Conservation (phyloP, 2,888 invertebrate genomes). For the Empis livida region DNA sequence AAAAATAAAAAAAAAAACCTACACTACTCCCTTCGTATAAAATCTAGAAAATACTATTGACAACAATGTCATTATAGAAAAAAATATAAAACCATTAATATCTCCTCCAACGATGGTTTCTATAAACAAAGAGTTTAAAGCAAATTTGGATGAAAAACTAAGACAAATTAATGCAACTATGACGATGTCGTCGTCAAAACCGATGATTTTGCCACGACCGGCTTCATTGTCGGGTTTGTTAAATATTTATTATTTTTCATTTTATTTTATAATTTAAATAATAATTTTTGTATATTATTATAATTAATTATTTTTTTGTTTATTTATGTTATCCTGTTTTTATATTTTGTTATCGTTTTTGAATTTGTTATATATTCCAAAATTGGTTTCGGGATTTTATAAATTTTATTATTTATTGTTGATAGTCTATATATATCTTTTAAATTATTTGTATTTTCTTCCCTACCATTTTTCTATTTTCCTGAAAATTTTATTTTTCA, state of each 20-base stretch:
- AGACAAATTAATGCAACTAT: conserved; percentile 7
- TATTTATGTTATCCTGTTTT: conserved; percentile 19
- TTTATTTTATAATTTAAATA: conserved; percentile 12
- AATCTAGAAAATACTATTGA: too few species aligned
- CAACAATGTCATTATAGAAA: neutral
- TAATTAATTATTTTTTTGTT: conserved; percentile 15
- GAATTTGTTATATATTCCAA: conserved; percentile 6
- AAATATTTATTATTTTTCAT: conserved; percentile 19
- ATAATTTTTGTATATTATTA: conserved; percentile 2
- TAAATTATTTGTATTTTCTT: conserved; percentile 9
- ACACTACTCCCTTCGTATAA: too few species aligned
- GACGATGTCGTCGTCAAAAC: conserved; percentile 21
- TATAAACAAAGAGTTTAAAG: conserved; percentile 16
- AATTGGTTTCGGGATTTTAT: too few species aligned
- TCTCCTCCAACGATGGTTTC: too few species aligned
- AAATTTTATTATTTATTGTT: neutral
- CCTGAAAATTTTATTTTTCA: conserved; percentile 1
- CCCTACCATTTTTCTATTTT: neutral
- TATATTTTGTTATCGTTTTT: conserved; percentile 24
- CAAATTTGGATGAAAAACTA: conserved; percentile 14
- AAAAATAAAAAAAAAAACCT: too few species aligned
- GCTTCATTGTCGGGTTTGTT: conserved; percentile 36
- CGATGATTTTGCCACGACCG: conserved; percentile 35
- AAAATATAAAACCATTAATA: neutral
- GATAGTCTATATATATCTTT: conserved; percentile 1